Base-by-base conservation (phyloP, 2,888 invertebrate species). In the Pseudoips prasinana region DNA sequence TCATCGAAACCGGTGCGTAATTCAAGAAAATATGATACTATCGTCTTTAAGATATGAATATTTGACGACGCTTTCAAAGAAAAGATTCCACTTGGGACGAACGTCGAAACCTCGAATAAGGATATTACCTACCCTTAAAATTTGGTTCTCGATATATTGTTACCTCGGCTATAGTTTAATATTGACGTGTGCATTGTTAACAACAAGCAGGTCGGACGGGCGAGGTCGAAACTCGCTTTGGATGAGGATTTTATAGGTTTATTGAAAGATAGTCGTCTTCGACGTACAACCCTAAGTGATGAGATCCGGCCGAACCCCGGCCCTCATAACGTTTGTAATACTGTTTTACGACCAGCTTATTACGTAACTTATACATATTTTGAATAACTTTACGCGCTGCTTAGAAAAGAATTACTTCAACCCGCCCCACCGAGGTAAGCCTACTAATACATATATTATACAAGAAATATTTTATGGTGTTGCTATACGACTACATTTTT, bases 331-430 rank as follows among this genome's bases (percentile, higher is more conserved):
- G 82, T 77, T 78, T 82, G 81, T 84, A 84, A 85, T 84, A 79
- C 79, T 66, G 72, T 81, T 86, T 86, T 85, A 85, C 72, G 83
- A 77, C 70, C 73, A 74, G 79, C 82, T 82, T 78, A 82, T 81
- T 72, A 76, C 73, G 76, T 79, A 79, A 80, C 76, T 84, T 83
- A 84, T 83, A 81, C 78, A 82, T 82, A 83, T 84, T 84, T 83
- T 80, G 78, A 82, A 84, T 84, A 83, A 80, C 73, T 81, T 84
- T 80, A 77, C 71, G 73, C 58, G 62, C 69, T 73, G 63, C 76
- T 80, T 75, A 69, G 69, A 73, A 77, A 81, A 78, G 70, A 79
- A 76, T 77, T 75, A 75, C 73, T 73, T 59, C 64, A 47, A 52
- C 64, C 68, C 64, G 66, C 54, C 62, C 52, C 50, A 49, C 43